Evolutionary conservation across 2,888 invertebrate species (phyloP).

Genomic region (Deilephila porcellus): DNA sequence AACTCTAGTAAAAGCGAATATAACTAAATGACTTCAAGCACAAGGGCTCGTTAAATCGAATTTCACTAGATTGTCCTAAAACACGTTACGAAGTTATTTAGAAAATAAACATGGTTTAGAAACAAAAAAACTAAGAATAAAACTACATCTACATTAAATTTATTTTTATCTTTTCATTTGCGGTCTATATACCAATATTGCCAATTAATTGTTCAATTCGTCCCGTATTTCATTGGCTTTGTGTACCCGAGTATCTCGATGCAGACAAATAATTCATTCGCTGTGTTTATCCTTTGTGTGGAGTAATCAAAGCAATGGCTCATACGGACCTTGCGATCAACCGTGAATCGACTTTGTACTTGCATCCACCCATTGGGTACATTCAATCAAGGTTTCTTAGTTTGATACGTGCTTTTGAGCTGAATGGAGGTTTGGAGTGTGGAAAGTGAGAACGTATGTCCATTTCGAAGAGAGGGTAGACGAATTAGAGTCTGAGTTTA

Average conservation of each 20-base stretch:
- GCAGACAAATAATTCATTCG: conserved; percentile 29
- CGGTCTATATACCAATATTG: background rate
- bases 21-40: no score
- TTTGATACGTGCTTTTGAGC: background rate
- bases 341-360: background rate
- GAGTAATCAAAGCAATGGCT: conserved; percentile 16
- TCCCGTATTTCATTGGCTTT: background rate
- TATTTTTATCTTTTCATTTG: no score
- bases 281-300: conserved; percentile 25
- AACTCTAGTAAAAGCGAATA: no score
- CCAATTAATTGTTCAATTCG: background rate
- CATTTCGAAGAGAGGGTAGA: background rate
- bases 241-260: conserved; percentile 26
- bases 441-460: background rate
- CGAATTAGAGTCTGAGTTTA: background rate
- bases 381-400: conserved; percentile 22
- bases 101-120: no score
- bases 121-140: no score
- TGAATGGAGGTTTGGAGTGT: background rate
- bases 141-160: no score
- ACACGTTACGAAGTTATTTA: no score
- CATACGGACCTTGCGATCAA: background rate
- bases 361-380: background rate
- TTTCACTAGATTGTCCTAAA: no score
- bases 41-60: no score